Evolutionary conservation across 1,140 invertebrate species (phyloP).

Genomic region (Drosophila pseudoananassae): DNA sequence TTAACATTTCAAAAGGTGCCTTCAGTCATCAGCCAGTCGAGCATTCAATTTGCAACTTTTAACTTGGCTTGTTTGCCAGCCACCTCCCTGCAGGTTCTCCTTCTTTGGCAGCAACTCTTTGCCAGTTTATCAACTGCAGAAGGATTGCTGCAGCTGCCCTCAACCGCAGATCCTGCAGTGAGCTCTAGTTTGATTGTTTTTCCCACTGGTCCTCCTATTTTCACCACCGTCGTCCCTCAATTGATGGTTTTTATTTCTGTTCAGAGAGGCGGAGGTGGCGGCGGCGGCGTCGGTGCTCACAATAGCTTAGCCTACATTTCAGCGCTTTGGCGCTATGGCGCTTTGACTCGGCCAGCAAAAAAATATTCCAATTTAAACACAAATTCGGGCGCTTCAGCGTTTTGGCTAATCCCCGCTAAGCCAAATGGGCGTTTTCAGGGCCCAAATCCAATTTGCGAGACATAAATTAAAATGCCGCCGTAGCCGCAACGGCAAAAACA

Average conservation of each 20-base stretch:
- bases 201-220: background rate
- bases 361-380: constrained; percentile 51
- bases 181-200: constrained; percentile 20
- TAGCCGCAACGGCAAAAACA: constrained; percentile 24
- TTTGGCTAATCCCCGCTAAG: constrained; percentile 73
- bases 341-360: constrained; percentile 10
- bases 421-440: constrained; percentile 60
- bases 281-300: constrained; percentile 1
- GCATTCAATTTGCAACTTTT: constrained; percentile 39
- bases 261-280: constrained; percentile 6
- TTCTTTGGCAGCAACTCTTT: constrained; percentile 39
- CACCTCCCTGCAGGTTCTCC: constrained; percentile 14
- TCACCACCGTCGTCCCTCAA: constrained; percentile 14
- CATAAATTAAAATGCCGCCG: constrained; percentile 69
- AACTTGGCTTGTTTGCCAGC: constrained; percentile 31
- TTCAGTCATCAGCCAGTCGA: constrained; percentile 43
- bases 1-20: constrained; percentile 46
- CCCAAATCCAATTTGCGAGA: constrained; percentile 70
- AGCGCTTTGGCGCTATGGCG: constrained; percentile 29
- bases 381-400: constrained; percentile 22
- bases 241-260: constrained; percentile 40
- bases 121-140: constrained; percentile 70
- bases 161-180: constrained; percentile 9
- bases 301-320: constrained; percentile 77
- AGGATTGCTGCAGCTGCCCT: constrained; percentile 24